These are phyloP conservation scores for Drosophila bocki DNA, from an alignment of 1,140 invertebrate genomes.

Conservation along the genomic window DNA sequence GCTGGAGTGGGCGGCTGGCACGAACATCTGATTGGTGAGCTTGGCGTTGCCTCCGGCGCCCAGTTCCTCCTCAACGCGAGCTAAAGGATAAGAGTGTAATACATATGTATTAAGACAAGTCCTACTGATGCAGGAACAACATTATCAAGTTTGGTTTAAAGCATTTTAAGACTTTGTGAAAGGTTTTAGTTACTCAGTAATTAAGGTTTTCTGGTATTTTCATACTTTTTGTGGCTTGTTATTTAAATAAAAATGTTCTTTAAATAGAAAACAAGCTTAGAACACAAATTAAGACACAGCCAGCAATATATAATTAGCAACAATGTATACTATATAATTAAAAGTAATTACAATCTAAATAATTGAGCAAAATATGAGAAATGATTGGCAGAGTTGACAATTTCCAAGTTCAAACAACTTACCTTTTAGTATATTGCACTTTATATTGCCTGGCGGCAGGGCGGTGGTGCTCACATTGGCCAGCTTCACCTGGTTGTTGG, in stretches of 20 bases:
- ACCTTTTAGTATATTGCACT: conserved; percentile 98
- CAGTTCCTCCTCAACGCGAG: conserved; percentile 87
- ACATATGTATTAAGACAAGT: not conserved
- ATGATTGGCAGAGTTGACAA: not conserved
- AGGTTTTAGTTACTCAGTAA: not conserved
- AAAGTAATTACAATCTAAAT: not conserved
- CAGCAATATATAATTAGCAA: not conserved
- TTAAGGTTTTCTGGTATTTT: not conserved
- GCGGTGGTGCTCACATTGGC: conserved; percentile 87
- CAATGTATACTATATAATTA: not conserved
- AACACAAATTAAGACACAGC: not conserved
- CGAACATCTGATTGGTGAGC: conserved; percentile 87
- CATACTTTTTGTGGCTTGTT: not conserved
- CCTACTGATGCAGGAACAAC: not conserved
- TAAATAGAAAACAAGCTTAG: not conserved
- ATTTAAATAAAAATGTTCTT: not conserved
- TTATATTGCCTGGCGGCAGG: conserved; percentile 94
- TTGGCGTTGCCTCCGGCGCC: conserved; percentile 86
- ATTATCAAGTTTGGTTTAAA: not conserved
- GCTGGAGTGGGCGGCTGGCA: conserved; percentile 84
- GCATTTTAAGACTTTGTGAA: too few relatives aligned
- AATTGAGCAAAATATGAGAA: conserved; percentile 1
- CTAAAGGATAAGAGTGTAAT: conserved; percentile 62
- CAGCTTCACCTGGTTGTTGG: conserved; percentile 89
- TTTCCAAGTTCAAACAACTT: conserved; percentile 39